Evolutionary conservation across 2,113 vertebrate species (phyloP).

Genomic region (Pseudois nayaur): DNA sequence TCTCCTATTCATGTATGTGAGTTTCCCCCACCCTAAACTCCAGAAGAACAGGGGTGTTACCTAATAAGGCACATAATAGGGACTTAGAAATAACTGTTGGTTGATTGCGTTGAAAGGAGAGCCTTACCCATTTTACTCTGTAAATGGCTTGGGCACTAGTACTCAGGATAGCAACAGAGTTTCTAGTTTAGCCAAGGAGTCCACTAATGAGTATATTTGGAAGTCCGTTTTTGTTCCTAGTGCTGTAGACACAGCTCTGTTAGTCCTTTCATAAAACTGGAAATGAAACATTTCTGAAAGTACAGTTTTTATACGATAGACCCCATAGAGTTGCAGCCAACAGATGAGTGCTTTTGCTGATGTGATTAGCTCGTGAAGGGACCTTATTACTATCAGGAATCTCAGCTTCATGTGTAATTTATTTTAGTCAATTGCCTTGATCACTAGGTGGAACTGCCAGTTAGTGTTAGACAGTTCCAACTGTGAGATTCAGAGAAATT

Average conservation of each 20-base stretch:
- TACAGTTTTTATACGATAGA: conserved; percentile 73
- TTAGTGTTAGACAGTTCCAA: conserved; percentile 78
- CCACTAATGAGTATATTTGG: background rate
- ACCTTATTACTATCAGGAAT: conserved; percentile 80
- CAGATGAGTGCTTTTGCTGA: conserved; percentile 74
- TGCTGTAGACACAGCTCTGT: background rate
- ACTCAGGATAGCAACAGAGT: background rate
- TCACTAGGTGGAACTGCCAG: conserved; percentile 76
- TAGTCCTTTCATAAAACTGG: conserved; percentile 42
- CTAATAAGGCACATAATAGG: background rate
- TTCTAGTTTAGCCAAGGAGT: background rate
- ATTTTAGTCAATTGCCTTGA: conserved; percentile 82
- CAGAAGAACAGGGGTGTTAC: background rate
- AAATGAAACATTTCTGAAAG: conserved; percentile 69
- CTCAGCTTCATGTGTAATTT: conserved; percentile 78
- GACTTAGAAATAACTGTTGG: background rate
- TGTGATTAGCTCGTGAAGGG: conserved; percentile 80
- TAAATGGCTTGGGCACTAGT: background rate
- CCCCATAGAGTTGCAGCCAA: conserved; percentile 65
- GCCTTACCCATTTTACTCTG: background rate
- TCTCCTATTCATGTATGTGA: background rate
- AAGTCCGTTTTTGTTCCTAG: conserved; percentile 15
- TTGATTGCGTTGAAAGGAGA: background rate
- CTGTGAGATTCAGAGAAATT: conserved; percentile 78
- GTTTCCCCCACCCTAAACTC: background rate